Conservation (phyloP, 2,113 vertebrate genomes). For the Colinus virginianus region DNA sequence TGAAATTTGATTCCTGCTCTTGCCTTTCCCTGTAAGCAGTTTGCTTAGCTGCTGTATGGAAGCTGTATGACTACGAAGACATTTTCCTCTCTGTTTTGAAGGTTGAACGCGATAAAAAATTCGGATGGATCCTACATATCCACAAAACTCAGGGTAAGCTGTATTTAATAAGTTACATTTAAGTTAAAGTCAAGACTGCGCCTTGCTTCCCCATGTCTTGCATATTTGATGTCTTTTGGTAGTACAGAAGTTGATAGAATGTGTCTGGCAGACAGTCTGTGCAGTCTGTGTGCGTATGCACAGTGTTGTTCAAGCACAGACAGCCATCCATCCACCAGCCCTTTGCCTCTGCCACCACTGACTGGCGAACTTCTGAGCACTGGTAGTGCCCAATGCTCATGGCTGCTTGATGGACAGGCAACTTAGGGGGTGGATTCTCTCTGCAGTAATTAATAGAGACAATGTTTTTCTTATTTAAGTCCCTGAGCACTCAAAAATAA, state of each 20-base stretch:
- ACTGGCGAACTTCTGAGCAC: background rate
- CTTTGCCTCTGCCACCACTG: accelerated
- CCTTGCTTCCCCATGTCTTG: background rate
- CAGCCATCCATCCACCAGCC: background rate
- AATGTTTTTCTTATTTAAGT: background rate
- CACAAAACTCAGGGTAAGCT: too few species aligned
- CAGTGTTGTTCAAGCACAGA: background rate
- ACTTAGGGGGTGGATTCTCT: background rate
- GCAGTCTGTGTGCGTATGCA: background rate
- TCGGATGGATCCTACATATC: too few species aligned
- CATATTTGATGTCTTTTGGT: background rate
- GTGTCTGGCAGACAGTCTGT: background rate
- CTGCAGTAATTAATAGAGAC: background rate
- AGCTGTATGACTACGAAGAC: background rate
- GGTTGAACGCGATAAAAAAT: too few species aligned
- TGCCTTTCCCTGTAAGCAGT: background rate
- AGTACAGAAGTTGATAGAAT: background rate
- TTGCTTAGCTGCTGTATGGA: background rate
- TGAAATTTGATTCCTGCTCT: background rate
- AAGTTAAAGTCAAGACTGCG: background rate
- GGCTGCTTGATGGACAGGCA: background rate
- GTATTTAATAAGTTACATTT: too few species aligned
- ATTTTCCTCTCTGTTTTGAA: too few species aligned
- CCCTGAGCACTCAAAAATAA: background rate
- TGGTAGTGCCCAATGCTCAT: background rate